phyloP scores from a whole-genome alignment of 2,797 vertebrate genomes.

The Acanthis flammea region DNA sequence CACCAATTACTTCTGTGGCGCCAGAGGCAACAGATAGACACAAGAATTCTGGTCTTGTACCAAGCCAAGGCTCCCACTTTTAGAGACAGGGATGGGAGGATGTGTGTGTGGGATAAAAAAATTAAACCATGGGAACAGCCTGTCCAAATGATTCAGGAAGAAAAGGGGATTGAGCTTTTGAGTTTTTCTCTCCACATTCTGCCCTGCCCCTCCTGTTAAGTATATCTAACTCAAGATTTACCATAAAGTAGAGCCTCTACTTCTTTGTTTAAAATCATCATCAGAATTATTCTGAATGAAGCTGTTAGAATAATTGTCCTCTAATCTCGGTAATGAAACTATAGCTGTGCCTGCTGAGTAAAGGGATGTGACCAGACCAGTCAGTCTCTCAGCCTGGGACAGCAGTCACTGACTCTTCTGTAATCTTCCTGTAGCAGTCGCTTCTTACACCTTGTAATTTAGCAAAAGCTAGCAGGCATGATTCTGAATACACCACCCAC shows the following conservation, averaged over 20 bases:
- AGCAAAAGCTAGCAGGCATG: neutral
- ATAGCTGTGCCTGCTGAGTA: neutral
- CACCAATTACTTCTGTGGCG: neutral
- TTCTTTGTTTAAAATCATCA: neutral
- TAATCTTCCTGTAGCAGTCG: neutral
- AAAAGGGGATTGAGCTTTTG: neutral
- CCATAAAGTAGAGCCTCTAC: neutral
- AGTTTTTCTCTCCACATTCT: neutral
- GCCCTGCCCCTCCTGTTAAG: neutral
- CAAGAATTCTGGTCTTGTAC: neutral
- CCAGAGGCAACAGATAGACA: conserved; percentile 15
- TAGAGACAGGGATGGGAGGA: neutral
- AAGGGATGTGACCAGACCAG: neutral
- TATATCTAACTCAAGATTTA: neutral
- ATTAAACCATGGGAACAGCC: neutral
- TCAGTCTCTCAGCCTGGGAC: neutral
- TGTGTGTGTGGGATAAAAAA: neutral
- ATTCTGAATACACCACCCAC: neutral
- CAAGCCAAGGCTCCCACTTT: neutral
- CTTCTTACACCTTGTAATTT: neutral
- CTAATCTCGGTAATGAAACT: neutral
- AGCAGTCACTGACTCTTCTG: neutral
- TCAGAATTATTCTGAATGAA: neutral
- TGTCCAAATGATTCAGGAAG: neutral
- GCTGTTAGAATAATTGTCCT: neutral